Evolutionary conservation across 2,797 vertebrate genomes (phyloP).

Genomic region (Enoplosus armatus): DNA sequence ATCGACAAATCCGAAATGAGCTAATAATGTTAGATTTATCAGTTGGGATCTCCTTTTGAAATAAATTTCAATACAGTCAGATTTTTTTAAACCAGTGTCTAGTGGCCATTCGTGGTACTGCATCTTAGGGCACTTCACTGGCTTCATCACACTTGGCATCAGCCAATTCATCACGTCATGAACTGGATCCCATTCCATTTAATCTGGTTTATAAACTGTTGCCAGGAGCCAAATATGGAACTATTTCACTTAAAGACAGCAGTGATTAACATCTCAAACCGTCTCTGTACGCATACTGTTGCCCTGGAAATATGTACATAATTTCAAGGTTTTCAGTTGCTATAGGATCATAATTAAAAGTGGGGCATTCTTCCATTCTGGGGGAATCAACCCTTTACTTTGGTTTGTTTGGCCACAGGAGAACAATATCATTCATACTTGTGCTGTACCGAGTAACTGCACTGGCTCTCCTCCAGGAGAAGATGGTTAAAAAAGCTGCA

Average conservation of each 20-base stretch:
- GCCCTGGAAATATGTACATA: background rate
- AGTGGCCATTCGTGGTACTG: background rate
- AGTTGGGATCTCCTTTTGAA: background rate
- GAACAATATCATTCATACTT: background rate
- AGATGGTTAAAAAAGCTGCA: background rate
- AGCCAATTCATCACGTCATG: background rate
- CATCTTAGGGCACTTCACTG: background rate
- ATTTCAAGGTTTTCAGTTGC: background rate
- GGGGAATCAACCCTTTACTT: background rate
- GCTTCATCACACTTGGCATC: background rate
- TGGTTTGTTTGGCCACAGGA: slow-evolving; percentile 2
- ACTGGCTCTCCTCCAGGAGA: background rate
- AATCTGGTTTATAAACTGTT: background rate
- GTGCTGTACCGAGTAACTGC: background rate
- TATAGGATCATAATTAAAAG: background rate
- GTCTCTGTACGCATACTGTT: background rate
- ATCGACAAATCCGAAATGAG: background rate
- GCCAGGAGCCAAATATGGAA: background rate
- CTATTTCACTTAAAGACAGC: background rate
- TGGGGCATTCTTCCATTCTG: background rate
- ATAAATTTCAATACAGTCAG: background rate
- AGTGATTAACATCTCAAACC: background rate
- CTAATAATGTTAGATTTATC: background rate
- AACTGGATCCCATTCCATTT: background rate
- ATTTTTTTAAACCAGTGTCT: background rate